A percentile compares a stretch with the other conserved stretches of the same genome.
Evolutionary conservation across 2,888 invertebrate species (phyloP).

Genomic region (Smittia aterrima): DNA sequence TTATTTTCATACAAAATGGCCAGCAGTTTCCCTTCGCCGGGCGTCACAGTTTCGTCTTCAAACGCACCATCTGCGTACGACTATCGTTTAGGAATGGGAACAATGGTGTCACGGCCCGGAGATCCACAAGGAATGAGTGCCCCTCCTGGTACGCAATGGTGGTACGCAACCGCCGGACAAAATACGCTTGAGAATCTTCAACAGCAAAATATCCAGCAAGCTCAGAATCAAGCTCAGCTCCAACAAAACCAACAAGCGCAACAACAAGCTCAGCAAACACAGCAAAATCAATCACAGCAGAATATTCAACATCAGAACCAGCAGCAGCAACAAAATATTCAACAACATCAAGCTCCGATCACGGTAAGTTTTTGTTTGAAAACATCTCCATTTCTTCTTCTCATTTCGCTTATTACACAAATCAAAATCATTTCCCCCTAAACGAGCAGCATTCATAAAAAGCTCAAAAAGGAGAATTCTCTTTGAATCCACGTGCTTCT

Average conservation of each 20-base stretch:
- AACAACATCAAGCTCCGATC: constrained; percentile 27
- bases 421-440: neutral
- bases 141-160: constrained; percentile 65
- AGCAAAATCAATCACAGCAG: constrained; percentile 46
- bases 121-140: constrained; percentile 43
- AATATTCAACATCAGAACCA: constrained; percentile 53
- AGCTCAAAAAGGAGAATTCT: constrained; percentile 30
- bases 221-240: constrained; percentile 57
- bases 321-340: too few species aligned
- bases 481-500: constrained; percentile 41
- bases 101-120: constrained; percentile 53
- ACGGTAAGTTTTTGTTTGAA: constrained; percentile 46
- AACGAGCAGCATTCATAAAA: neutral
- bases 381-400: constrained; percentile 28
- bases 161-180: constrained; percentile 67
- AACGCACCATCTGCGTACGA: constrained; percentile 68
- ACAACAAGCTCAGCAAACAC: constrained; percentile 33
- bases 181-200: constrained; percentile 61
- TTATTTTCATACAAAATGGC: constrained; percentile 84
- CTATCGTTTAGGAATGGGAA: constrained; percentile 66
- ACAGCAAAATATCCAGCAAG: constrained; percentile 56
- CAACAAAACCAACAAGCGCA: constrained; percentile 48
- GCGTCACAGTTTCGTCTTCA: constrained; percentile 62
- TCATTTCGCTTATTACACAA: neutral
- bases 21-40: constrained; percentile 72